Conservation (phyloP, 2,113 vertebrate genomes). For the Halichoerus grypus region DNA sequence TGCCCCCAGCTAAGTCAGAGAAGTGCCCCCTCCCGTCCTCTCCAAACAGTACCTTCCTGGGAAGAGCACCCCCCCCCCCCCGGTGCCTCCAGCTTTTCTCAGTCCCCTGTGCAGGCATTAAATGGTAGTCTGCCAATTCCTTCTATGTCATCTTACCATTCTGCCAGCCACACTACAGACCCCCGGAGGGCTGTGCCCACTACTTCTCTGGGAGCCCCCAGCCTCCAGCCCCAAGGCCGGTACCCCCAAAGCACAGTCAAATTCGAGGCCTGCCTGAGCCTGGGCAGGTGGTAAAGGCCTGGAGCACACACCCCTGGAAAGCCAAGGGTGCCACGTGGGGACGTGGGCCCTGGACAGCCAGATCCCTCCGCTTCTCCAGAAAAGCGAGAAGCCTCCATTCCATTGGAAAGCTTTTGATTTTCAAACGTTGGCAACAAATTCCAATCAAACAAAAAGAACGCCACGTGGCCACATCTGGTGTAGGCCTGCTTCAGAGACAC, state of each 20-base stretch:
- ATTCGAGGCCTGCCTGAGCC: neutral
- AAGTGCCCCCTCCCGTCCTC: neutral
- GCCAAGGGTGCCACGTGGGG: fast-evolving
- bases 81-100: fast-evolving
- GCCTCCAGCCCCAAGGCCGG: neutral
- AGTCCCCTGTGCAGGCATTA: fast-evolving
- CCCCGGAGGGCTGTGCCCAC: neutral
- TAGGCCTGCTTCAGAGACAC: neutral
- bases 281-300: neutral
- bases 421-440: neutral
- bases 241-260: neutral
- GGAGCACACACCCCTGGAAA: fast-evolving
- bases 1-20: neutral
- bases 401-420: neutral
- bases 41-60: neutral
- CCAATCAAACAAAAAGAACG: neutral
- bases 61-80: neutral
- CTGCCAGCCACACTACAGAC: neutral
- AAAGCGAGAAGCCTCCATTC: neutral
- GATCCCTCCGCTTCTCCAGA: neutral
- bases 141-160: fast-evolving
- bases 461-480: fast-evolving
- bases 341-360: neutral
- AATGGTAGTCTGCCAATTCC: fast-evolving
- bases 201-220: neutral